Base-by-base conservation (phyloP, 2,888 invertebrate species). In the Synergus gifuensis region DNA sequence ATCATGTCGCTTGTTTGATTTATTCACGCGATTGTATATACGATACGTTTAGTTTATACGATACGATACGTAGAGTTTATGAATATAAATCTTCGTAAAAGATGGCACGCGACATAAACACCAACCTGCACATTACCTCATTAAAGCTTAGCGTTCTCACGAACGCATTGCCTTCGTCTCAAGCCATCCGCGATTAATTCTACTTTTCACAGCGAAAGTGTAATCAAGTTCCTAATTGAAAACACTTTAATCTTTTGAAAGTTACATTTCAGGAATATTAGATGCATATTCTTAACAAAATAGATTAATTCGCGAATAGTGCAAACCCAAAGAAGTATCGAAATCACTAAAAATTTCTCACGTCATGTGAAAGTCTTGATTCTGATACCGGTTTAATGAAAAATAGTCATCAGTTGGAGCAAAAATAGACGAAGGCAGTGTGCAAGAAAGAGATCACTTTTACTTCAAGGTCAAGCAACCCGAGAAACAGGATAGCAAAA, bases 391-490 rank as follows among this genome's bases (percentile, higher is more conserved):
- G 73, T 73, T 54, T 73, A 54, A 78, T 80, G 76, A 79, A 79
- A 46, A 79, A 69, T 69, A 66, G 69, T 78, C 76, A 80, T 67
- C 22, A 64, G 66, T 40, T 64, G 22, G 44, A 77, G 44, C 12
- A 80, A 63, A 77, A 44, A 58, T 28, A 73, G 14, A 64, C 9
- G 49, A 12, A 14, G 58, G 18, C 11, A 16, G 14, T 28, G 66
- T 14, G 66, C 83, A 86, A 83, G 81, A 85, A 85, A 78, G 83
- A 83, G 87, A 89, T 89, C 86, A 89, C 90, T 91, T 90, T 91
- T 91, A 90, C 90, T 90, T 78, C 84, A 87, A 88, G 86, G 86
- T 83, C 86, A 77, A 63, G 78, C 46, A 76, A 67, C 79, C 36
- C 62, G 77, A 79, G 80, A 79, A 76, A 85, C 80, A 66, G 78